Evolutionary conservation across 2,113 vertebrate genomes (phyloP).

Genomic region (Bothrops jararaca): DNA sequence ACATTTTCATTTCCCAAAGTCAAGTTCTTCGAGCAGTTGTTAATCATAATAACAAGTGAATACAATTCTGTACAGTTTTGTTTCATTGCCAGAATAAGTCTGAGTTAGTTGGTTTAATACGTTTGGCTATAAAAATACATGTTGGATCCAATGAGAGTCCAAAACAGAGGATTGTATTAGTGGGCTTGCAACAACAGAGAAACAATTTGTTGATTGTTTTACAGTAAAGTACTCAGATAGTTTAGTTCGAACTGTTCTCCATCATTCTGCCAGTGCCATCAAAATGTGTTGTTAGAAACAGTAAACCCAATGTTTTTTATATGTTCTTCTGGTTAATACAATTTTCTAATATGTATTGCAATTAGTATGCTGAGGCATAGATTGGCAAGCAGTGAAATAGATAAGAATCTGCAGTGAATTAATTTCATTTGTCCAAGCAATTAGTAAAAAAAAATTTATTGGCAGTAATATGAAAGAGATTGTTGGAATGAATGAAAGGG

Average conservation of each 20-base stretch:
- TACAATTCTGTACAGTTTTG: background rate
- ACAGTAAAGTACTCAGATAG: background rate
- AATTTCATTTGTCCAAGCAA: background rate
- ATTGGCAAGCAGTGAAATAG: background rate
- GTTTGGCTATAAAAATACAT: background rate
- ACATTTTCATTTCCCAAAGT: background rate
- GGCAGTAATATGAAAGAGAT: background rate
- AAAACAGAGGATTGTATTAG: background rate
- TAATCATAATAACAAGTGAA: background rate
- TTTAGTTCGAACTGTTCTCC: background rate
- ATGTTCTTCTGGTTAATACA: background rate
- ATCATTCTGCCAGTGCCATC: background rate
- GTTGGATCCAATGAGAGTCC: background rate
- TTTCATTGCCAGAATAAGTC: background rate
- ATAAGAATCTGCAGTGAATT: background rate
- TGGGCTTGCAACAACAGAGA: background rate
- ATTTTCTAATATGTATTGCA: background rate
- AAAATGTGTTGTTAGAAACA: background rate
- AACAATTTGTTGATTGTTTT: background rate
- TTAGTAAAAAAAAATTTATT: background rate
- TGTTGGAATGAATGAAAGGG: background rate
- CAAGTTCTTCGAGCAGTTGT: background rate
- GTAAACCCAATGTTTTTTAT: background rate
- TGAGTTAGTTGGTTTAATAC: background rate
- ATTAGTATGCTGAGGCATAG: background rate